Evolutionary conservation across 2,113 vertebrate genomes (phyloP), one percentile per base, ranked within the genome.

Genomic region (Sebastes schlegelii): DNA sequence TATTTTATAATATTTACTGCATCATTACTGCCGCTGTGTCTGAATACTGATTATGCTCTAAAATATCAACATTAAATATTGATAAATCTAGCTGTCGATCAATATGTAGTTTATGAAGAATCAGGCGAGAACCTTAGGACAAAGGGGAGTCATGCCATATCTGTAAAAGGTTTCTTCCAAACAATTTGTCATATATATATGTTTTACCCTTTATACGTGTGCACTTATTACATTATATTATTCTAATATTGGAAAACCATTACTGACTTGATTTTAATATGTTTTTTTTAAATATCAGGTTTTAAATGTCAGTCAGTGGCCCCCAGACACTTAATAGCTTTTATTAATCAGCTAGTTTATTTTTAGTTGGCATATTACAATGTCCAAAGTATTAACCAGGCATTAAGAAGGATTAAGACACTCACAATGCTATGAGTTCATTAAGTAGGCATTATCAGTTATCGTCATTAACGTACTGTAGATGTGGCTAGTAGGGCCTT

Each of bases 1-100:
- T 67, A 62, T 66, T 79, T 83, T 61, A 72, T 58, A 10, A 46
- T 26, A 43, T 61, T 54, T 58, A 75, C 23, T 45, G 69, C 60
- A 55, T 63, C 42, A 54, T 45, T 62, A 79, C 52, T 42, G 34
- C 42, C 34, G 49, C 67, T n/a, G 26, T 19, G 14, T 57, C 43
- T 55, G 51, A 64, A n/a, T 26, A n/a, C 8, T 14, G 14, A 74
- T 57, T 52, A 45, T 54, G 34, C 66, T 51, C 40, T 42, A 55
- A 9, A 23, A 21, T 55, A 67, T 73, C 40, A n/a, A 26, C 14
- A 65, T 66, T 1, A 13, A 68, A 69, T 42, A 21, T 21, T 61
- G 14, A 65, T 26, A 52, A 8, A 34, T 48, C 11, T 14, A 8
- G 40, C 14, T 61, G n/a, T 55, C 4, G 3, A n/a, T 63, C 11